Evolutionary conservation across 2,888 invertebrate genomes (phyloP), one percentile per base, ranked within the genome.

Genomic region (Hermodice carunculata): DNA sequence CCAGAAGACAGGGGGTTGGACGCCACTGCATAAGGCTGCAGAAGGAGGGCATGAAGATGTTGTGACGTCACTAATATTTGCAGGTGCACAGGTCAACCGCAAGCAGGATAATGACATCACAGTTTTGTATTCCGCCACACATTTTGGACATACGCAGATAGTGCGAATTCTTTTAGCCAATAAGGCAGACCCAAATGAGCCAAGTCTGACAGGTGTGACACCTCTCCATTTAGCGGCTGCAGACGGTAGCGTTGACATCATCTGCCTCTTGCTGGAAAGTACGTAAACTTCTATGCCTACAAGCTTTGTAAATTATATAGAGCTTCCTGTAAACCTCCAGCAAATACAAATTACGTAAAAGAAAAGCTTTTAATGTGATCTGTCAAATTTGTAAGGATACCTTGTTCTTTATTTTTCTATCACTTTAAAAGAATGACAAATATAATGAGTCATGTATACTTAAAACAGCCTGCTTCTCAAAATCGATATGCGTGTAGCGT

Each of bases 21-120:
- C 61, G 4, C 51, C 61, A 22, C 51, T 66, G 26, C 66, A 66
- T 29, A 61, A 61, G 22, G 66, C 66, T 11, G 56, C 61, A 17
- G 66, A 61, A 26, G 17, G 24, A 3, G 64, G 64, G n/a, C 19
- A 37, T 8, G 22, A 6, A 4, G 37, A 59, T 32, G 28, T 61
- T 28, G 53, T 61, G 4, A n/a, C 4, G 37, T 24, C 1, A 34
- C 44, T 58, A 4, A 44, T 59, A 4, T 22, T 22, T 17, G 60
- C 46, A 24, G 66, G 66, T 5, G 66, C 66, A 0, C 29, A 66
- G 43, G 56, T 61, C 4, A 48, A 61, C n/a, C 40, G 17, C 28
- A 26, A 49, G 49, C 11, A 49, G 54, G 53, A 42, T 19, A 52
- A 61, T 31, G 61, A 44, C 11, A 37, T 66, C 11, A 44, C 66